Conservation (phyloP, 2,797 vertebrate species). For the Gila robusta region DNA sequence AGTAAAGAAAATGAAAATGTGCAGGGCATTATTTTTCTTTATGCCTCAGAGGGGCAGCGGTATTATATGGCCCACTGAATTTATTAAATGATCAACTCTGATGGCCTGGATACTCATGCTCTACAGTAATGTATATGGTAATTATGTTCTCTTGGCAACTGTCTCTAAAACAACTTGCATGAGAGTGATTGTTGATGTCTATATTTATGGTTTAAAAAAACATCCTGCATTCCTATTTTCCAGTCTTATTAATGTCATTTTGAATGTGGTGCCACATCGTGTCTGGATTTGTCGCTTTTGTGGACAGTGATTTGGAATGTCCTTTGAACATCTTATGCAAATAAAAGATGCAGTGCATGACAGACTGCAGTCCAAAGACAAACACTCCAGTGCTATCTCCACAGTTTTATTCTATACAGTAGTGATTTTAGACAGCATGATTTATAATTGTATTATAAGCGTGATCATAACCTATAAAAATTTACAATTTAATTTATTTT, state of each 20-base stretch:
- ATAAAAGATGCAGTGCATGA: constrained; percentile 9
- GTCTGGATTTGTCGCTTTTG: constrained; percentile 70
- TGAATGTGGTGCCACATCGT: constrained; percentile 56
- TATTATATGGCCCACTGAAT: constrained; percentile 75
- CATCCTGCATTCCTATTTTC: constrained; percentile 69
- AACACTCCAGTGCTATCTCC: background rate
- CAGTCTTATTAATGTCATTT: constrained; percentile 69
- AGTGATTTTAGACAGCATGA: background rate
- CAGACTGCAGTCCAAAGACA: constrained; percentile 14
- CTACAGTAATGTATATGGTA: constrained; percentile 75
- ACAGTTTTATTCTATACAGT: background rate
- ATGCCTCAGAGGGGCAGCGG: constrained; percentile 75
- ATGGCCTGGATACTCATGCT: constrained; percentile 74
- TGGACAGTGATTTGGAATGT: constrained; percentile 65
- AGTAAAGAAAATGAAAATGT: background rate
- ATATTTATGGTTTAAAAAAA: constrained; percentile 70
- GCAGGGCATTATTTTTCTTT: background rate
- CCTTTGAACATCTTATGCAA: constrained; percentile 65
- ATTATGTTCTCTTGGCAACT: constrained; percentile 71
- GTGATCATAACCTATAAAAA: too few relatives aligned
- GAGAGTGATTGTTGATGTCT: constrained; percentile 76
- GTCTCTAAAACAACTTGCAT: constrained; percentile 39
- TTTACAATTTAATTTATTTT: too few relatives aligned
- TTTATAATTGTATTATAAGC: background rate
- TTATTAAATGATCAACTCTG: constrained; percentile 79